These are phyloP conservation scores for Acrocephalus arundinaceus DNA, from an alignment of 2,113 vertebrate species.

Conservation along the genomic window DNA sequence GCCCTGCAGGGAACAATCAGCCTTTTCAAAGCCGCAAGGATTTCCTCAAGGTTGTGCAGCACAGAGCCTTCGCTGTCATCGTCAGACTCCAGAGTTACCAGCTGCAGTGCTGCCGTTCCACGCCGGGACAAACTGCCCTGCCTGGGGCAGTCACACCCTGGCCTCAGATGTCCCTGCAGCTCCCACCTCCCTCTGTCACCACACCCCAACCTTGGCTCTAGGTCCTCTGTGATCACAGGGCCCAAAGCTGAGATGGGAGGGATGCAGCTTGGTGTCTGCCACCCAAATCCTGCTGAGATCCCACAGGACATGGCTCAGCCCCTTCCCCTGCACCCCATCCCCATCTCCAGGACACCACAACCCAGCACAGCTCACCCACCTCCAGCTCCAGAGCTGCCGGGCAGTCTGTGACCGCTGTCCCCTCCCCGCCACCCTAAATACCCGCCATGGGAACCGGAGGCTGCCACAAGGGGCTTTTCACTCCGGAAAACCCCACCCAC, in stretches of 20 bases:
- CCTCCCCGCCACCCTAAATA: background rate
- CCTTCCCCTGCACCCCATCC: background rate
- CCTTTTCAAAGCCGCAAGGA: background rate
- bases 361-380: background rate
- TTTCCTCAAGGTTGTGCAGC: background rate
- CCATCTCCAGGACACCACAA: background rate
- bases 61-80: background rate
- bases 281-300: background rate
- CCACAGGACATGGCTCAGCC: accelerated
- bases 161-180: background rate
- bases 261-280: background rate
- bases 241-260: background rate
- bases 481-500: conserved; percentile 23
- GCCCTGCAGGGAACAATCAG: background rate
- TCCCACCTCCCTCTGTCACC: background rate
- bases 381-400: background rate
- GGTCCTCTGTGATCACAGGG: accelerated
- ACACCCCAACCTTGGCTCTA: background rate
- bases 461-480: conserved; percentile 23
- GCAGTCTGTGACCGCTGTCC: accelerated
- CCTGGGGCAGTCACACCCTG: background rate
- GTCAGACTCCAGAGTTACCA: background rate
- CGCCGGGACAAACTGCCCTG: background rate
- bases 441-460: accelerated
- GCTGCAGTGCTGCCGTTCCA: background rate